Base-by-base conservation (phyloP, 1,140 invertebrate genomes). In the Drosophila ficusphila region DNA sequence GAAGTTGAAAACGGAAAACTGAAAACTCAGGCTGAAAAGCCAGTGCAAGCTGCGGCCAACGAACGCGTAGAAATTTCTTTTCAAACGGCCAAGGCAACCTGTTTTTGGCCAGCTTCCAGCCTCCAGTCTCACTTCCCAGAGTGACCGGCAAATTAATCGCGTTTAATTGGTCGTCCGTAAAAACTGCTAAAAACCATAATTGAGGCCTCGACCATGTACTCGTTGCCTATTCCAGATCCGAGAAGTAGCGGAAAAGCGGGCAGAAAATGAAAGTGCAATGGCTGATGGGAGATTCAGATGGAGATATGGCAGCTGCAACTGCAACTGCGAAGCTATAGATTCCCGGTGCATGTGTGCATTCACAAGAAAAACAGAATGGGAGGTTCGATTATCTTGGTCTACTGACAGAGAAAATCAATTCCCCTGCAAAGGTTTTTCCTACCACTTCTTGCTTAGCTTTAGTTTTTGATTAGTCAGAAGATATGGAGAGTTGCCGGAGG, bases 1-100 rank as follows among this genome's bases (percentile, higher is more conserved):
- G 23, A 39, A n/a, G n/a, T n/a, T n/a, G 47, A 27, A 56, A 31
- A 19, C 53, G 31, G 18, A 41, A 34, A 48, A 27, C 44, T 61
- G 23, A 62, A 57, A 58, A 58, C 60, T 64, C 54, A 64, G 19
- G 31, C 34, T 39, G 21, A 36, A 60, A 39, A 53, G 21, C 44
- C 42, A 54, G 19, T 25, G 21, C 36, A 34, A 57, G 23, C 33
- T 27, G 52, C 76, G 76, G 76, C 73, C 78, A 88, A 88, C 74
- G 83, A 88, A 83, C 82, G 82, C 82, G 72, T 82, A 78, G 82
- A 89, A 88, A 88, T 88, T 88, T 86, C 60, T 68, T 62, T 82
- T 70, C 41, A 78, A 65, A 64, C 39, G 38, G 25, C 44, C 56
- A 11, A 53, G 38, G 67, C 72, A 86, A 86, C 81, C 82, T 81